Conservation (phyloP, 2,797 vertebrate species). For the Synaphobranchus kaupii region DNA sequence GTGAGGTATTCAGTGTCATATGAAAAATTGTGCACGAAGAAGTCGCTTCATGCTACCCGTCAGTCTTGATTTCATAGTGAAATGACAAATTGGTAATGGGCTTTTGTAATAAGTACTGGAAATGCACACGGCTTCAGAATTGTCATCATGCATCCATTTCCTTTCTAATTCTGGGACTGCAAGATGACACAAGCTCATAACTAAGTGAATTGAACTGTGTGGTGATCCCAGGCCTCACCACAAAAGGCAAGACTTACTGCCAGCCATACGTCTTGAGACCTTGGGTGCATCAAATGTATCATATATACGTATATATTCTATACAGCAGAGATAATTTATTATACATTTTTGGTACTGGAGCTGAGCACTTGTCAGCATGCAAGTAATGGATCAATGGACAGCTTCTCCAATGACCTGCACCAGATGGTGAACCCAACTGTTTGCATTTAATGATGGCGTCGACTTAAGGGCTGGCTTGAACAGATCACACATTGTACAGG, state of each 20-base stretch:
- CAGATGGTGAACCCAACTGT: conserved; percentile 31
- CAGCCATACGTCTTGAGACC: neutral
- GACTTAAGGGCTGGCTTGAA: conserved; percentile 21
- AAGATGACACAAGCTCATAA: neutral
- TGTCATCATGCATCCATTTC: neutral
- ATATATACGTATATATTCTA: neutral
- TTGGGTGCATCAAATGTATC: too few relatives aligned
- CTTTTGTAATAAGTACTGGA: neutral
- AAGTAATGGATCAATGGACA: conserved; percentile 29
- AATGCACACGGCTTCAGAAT: neutral
- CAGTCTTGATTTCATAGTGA: neutral
- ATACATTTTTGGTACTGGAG: neutral
- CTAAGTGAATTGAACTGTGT: neutral
- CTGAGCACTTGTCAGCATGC: conserved; percentile 5
- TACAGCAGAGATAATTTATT: neutral
- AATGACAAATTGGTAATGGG: neutral
- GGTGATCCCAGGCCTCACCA: neutral
- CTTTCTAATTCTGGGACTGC: neutral
- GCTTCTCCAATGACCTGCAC: conserved; percentile 24
- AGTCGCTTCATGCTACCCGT: neutral
- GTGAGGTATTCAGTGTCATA: neutral
- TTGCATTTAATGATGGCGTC: conserved; percentile 27
- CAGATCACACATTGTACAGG: conserved; percentile 28
- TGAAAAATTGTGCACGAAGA: neutral
- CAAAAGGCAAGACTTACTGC: neutral